These are phyloP conservation scores for Leptopilina boulardi DNA, from an alignment of 1,140 invertebrate species.

Conservation along the genomic window DNA sequence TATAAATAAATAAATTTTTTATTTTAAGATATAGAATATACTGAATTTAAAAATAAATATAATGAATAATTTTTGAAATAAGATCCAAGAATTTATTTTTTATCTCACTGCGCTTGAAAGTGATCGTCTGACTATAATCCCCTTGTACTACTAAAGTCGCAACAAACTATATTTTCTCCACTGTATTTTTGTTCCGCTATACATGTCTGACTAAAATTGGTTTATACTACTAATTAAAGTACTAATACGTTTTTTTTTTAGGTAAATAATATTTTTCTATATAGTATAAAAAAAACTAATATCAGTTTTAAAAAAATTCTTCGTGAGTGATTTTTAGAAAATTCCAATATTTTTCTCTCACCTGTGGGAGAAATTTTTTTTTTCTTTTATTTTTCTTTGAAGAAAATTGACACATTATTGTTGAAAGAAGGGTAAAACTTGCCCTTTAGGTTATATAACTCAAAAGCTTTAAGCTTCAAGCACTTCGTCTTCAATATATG, in stretches of 20 bases:
- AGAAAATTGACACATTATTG: background rate
- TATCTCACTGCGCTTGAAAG: background rate
- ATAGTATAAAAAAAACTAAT: no score
- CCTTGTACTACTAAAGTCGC: background rate
- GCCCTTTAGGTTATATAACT: background rate
- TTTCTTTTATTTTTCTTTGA: background rate
- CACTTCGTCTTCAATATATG: background rate
- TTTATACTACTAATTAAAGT: background rate
- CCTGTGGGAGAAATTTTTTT: background rate
- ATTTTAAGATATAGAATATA: no score
- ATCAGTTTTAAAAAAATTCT: no score
- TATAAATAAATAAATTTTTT: no score
- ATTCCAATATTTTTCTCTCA: background rate
- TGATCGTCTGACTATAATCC: background rate
- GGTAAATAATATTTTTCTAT: background rate
- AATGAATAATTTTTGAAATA: no score
- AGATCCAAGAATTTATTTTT: no score
- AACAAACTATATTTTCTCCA: no score
- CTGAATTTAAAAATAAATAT: no score
- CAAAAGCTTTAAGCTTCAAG: slow-evolving; percentile 7
- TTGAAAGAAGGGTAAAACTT: background rate
- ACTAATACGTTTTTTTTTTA: no score
- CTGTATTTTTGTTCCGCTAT: background rate
- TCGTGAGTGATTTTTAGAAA: background rate
- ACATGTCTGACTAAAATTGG: background rate